These are phyloP conservation scores for Mactromeris polynyma DNA, from an alignment of 2,888 invertebrate genomes.

Conservation along the genomic window DNA sequence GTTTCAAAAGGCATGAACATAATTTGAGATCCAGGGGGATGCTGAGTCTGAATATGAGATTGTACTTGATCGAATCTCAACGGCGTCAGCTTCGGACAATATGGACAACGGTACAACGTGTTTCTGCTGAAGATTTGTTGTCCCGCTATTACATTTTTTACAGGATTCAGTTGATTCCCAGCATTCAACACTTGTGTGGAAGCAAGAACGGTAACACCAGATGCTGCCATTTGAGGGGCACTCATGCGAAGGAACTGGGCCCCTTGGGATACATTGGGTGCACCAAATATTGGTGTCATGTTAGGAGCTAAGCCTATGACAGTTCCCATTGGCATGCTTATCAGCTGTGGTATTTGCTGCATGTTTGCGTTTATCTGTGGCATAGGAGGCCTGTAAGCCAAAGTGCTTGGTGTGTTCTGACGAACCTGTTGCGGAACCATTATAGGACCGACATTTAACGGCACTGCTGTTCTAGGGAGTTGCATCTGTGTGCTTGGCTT, in stretches of 20 bases:
- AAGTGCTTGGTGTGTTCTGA: constrained; percentile 62
- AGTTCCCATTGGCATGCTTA: constrained; percentile 57
- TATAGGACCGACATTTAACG: constrained; percentile 22
- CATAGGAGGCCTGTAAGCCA: constrained; percentile 60
- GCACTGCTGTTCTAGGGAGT: constrained; percentile 34
- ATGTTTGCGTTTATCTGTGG: constrained; percentile 55
- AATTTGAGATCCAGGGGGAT: constrained; percentile 76
- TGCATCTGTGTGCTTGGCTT: constrained; percentile 70
- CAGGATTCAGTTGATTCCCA: neutral
- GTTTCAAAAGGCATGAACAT: constrained; percentile 58
- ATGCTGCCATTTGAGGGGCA: constrained; percentile 18
- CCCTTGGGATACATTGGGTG: constrained; percentile 36
- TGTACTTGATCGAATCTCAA: constrained; percentile 74
- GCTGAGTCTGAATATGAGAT: constrained; percentile 79
- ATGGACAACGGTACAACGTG: constrained; percentile 72
- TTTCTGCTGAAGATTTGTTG: constrained; percentile 43
- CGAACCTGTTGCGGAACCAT: constrained; percentile 53
- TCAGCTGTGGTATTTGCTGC: constrained; percentile 57
- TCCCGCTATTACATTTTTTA: neutral
- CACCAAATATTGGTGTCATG: constrained; percentile 6
- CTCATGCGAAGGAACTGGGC: constrained; percentile 61
- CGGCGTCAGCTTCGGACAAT: constrained; percentile 71
- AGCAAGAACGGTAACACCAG: constrained; percentile 19
- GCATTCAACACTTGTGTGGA: neutral
- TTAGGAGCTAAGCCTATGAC: constrained; percentile 33